phyloP scores from a whole-genome alignment of 2,888 invertebrate species.

The Scelioninae gen. 2 region DNA sequence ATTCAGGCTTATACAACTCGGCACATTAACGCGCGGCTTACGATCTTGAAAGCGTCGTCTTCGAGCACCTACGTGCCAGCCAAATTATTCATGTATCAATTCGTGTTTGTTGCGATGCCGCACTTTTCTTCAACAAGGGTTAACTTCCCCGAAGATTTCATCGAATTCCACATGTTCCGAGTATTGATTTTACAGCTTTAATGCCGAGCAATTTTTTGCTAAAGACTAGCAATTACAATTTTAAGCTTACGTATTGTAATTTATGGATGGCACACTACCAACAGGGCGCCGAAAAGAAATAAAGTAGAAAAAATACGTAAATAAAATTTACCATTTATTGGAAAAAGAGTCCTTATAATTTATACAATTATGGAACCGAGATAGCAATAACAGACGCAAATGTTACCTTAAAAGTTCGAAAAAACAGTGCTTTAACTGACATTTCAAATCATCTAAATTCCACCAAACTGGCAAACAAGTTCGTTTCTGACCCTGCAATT shows the following conservation, averaged over 20 bases:
- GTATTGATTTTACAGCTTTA: conserved; percentile 50
- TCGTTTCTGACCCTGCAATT: no score
- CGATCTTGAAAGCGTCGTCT: background rate
- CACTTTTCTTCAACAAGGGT: conserved; percentile 16
- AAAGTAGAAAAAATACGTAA: no score
- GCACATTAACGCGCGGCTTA: conserved; percentile 64
- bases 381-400: no score
- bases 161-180: conserved; percentile 35
- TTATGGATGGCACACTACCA: no score
- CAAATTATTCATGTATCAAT: conserved; percentile 46
- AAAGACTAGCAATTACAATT: conserved; percentile 34
- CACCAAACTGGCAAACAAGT: no score
- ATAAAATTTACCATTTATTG: no score
- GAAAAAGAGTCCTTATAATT: no score
- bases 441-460: no score
- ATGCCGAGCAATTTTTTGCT: conserved; percentile 35
- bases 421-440: no score
- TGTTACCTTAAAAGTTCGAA: no score
- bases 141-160: conserved; percentile 23
- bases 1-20: conserved; percentile 67
- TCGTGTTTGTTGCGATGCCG: conserved; percentile 34
- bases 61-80: conserved; percentile 1
- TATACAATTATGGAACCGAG: no score
- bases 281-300: no score
- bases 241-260: conserved; percentile 40